Conservation (phyloP, 2,888 invertebrate genomes). For the Elmis aenea region DNA sequence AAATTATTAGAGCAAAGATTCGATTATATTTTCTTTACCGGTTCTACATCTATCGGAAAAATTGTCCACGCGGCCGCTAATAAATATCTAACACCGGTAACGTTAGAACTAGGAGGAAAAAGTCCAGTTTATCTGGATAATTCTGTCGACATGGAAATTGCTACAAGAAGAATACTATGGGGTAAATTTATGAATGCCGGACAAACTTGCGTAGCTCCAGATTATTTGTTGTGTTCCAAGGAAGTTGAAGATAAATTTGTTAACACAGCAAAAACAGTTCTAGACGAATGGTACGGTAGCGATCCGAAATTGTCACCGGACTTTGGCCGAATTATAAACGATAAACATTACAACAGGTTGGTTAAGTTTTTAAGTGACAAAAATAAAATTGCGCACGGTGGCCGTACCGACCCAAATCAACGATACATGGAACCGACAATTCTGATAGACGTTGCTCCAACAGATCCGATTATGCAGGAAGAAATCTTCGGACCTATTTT, state of each 20-base stretch:
- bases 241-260: slow-evolving; percentile 62
- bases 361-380: slow-evolving; percentile 63
- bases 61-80: slow-evolving; percentile 87
- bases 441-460: slow-evolving; percentile 64
- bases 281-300: slow-evolving; percentile 80
- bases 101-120: slow-evolving; percentile 78
- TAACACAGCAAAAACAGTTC: slow-evolving; percentile 50
- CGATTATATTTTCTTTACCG: slow-evolving; percentile 97
- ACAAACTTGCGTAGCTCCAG: slow-evolving; percentile 96
- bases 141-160: slow-evolving; percentile 69
- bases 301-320: slow-evolving; percentile 76
- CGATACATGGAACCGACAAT: slow-evolving; percentile 84
- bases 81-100: slow-evolving; percentile 86
- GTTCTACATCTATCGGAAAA: slow-evolving; percentile 78
- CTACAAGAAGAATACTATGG: slow-evolving; percentile 84
- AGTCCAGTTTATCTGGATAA: slow-evolving; percentile 91
- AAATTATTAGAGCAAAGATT: slow-evolving; percentile 82
- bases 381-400: slow-evolving; percentile 74
- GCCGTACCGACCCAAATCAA: slow-evolving; percentile 68
- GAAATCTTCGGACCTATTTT: slow-evolving; percentile 98
- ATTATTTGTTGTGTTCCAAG: slow-evolving; percentile 82
- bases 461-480: slow-evolving; percentile 79
- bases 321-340: slow-evolving; percentile 75
- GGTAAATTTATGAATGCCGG: slow-evolving; percentile 91
- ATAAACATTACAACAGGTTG: slow-evolving; percentile 73